These are phyloP conservation scores for Xiphorhynchus erythropygius DNA, from an alignment of 2,797 vertebrate genomes.

Conservation along the genomic window DNA sequence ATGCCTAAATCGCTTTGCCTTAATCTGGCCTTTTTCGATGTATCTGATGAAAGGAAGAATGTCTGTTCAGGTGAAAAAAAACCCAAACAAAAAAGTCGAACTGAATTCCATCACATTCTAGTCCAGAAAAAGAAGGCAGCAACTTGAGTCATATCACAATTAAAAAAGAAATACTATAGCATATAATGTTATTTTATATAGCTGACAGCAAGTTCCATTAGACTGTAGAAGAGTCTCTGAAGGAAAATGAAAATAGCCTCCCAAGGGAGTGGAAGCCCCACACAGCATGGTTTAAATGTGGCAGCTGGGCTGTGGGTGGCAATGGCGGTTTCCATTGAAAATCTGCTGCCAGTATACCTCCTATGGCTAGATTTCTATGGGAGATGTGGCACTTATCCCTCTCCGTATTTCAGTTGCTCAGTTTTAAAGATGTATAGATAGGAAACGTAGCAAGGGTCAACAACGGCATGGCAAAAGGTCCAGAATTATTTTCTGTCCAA, in stretches of 20 bases:
- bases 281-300: conserved; percentile 48
- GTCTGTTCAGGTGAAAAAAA: neutral
- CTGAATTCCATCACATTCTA: neutral
- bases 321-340: conserved; percentile 48
- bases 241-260: conserved; percentile 45
- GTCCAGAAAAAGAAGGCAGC: neutral
- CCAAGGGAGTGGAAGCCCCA: conserved; percentile 57
- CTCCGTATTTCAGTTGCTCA: neutral
- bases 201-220: conserved; percentile 53
- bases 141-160: conserved; percentile 14
- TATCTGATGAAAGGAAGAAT: neutral
- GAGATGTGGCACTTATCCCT: neutral
- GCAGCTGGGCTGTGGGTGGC: conserved; percentile 58
- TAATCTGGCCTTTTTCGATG: neutral
- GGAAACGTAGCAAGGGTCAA: neutral
- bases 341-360: conserved; percentile 44
- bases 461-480: neutral
- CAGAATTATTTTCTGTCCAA: neutral
- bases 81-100: neutral
- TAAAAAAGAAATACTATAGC: neutral
- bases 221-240: conserved; percentile 12
- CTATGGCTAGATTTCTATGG: neutral
- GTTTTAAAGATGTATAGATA: conserved; percentile 8
- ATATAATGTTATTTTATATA: conserved; percentile 47
- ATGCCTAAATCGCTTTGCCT: neutral